A percentile compares a stretch with the other conserved stretches of the same genome.
Conservation (phyloP, 1,140 invertebrate genomes). For the Whitmania pigra region DNA sequence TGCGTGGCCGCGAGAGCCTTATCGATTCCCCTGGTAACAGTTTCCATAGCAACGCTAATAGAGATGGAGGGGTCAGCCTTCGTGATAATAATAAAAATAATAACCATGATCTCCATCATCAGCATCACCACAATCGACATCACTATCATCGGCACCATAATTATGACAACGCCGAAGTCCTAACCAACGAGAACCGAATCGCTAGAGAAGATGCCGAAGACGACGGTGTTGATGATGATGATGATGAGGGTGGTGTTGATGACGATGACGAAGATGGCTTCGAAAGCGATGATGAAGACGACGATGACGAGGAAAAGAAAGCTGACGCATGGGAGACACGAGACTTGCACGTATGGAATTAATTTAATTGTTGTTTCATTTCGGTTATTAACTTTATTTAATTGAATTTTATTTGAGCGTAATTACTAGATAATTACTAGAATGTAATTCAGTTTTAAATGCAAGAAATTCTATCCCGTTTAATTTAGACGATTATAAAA, state of each 20-base stretch:
- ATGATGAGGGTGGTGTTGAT: neutral
- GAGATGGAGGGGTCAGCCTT: neutral
- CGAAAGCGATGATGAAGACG: neutral
- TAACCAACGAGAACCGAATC: neutral
- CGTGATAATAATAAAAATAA: slow-evolving; percentile 5
- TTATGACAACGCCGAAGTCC: neutral
- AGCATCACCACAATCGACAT: slow-evolving; percentile 6
- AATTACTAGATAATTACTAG: too few relatives aligned
- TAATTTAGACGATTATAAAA: too few relatives aligned
- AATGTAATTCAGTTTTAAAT: too few relatives aligned
- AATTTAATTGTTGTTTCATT: too few relatives aligned
- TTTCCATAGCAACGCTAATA: slow-evolving; percentile 4
- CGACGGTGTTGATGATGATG: too few relatives aligned
- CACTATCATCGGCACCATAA: slow-evolving; percentile 9
- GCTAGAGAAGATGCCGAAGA: neutral
- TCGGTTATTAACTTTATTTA: too few relatives aligned
- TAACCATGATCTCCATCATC: slow-evolving; percentile 5
- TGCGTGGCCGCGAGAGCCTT: too few relatives aligned
- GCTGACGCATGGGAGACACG: too few relatives aligned
- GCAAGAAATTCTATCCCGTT: too few relatives aligned
- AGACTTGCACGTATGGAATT: too few relatives aligned
- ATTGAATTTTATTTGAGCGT: too few relatives aligned
- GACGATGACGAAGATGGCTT: neutral
- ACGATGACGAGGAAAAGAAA: neutral
- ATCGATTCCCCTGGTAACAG: neutral